phyloP scores from a whole-genome alignment of 2,797 vertebrate genomes.

The Melanotaenia parkinsoni region DNA sequence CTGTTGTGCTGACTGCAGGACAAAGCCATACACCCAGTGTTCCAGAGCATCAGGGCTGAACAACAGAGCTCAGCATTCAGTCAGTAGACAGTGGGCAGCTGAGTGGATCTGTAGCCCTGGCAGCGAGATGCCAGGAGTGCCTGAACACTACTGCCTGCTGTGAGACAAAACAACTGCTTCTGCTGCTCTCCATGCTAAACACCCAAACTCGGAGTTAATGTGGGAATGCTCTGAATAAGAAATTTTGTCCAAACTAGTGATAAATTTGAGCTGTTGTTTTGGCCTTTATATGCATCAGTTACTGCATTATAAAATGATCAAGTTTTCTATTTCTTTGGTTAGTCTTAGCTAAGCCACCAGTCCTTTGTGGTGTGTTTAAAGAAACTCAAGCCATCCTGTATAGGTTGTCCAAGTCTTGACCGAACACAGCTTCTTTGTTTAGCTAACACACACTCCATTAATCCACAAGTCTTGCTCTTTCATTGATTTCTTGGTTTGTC shows the following conservation, averaged over 20 bases:
- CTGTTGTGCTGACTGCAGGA: slow-evolving; percentile 67
- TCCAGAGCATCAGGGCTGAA: slow-evolving; percentile 67
- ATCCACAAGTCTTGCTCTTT: slow-evolving; percentile 22
- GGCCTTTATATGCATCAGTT: neutral
- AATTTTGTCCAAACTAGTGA: neutral
- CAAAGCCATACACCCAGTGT: slow-evolving; percentile 59
- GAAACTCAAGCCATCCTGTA: slow-evolving; percentile 3
- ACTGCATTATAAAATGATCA: neutral
- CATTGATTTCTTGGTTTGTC: too few species aligned
- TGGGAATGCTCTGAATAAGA: neutral
- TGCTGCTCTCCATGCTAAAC: slow-evolving; percentile 28
- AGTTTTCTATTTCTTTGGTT: neutral
- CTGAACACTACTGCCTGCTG: slow-evolving; percentile 35
- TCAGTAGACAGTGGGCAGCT: slow-evolving; percentile 48
- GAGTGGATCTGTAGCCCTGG: slow-evolving; percentile 39
- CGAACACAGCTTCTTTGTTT: slow-evolving; percentile 50
- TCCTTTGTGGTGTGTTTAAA: neutral
- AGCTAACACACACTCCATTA: slow-evolving; percentile 31
- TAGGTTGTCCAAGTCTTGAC: neutral
- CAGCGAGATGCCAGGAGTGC: slow-evolving; percentile 41
- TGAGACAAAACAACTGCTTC: slow-evolving; percentile 26
- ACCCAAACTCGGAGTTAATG: neutral
- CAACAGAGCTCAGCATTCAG: slow-evolving; percentile 72
- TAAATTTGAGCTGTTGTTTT: neutral
- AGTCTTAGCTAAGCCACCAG: neutral